A percentile compares a stretch with the other conserved stretches of the same genome.
Evolutionary conservation across 2,888 invertebrate species (phyloP).

Genomic region (Zhuqinia jingwanae): DNA sequence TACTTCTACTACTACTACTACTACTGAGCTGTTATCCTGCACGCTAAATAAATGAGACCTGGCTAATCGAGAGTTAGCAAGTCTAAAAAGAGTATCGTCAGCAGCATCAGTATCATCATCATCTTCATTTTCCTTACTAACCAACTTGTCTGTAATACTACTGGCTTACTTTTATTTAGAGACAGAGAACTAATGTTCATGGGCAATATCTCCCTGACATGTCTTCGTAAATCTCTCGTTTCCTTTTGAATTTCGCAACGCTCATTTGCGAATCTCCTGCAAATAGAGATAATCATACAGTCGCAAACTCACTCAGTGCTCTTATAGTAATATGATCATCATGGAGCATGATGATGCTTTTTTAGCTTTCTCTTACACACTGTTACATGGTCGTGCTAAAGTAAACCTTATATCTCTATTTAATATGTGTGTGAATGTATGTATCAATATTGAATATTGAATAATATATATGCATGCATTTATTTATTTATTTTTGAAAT

Average conservation of each 20-base stretch:
- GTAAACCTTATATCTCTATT: no score
- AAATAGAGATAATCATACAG: not conserved
- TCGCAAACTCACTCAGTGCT: no score
- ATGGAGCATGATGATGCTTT: slow-evolving; percentile 38
- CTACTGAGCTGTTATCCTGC: no score
- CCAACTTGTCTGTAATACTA: slow-evolving; percentile 35
- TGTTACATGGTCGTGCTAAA: not conserved
- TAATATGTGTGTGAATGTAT: not conserved
- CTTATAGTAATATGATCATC: slow-evolving; percentile 2
- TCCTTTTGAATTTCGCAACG: slow-evolving; percentile 53
- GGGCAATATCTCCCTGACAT: slow-evolving; percentile 63
- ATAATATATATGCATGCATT: no score
- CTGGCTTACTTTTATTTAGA: slow-evolving; percentile 38
- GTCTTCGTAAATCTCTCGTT: slow-evolving; percentile 64
- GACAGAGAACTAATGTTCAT: slow-evolving; percentile 40
- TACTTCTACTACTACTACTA: no score
- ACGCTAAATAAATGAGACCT: slow-evolving; percentile 59
- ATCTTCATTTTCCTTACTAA: slow-evolving; percentile 16
- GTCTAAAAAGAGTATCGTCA: no score
- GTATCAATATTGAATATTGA: not conserved
- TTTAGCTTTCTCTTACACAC: slow-evolving; percentile 21
- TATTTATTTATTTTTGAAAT: no score
- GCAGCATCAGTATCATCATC: slow-evolving; percentile 18
- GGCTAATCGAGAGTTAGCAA: slow-evolving; percentile 52
- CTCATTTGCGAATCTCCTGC: not conserved